Base-by-base conservation (phyloP, 2,797 vertebrate species). In the Leucoraja ocellata region DNA sequence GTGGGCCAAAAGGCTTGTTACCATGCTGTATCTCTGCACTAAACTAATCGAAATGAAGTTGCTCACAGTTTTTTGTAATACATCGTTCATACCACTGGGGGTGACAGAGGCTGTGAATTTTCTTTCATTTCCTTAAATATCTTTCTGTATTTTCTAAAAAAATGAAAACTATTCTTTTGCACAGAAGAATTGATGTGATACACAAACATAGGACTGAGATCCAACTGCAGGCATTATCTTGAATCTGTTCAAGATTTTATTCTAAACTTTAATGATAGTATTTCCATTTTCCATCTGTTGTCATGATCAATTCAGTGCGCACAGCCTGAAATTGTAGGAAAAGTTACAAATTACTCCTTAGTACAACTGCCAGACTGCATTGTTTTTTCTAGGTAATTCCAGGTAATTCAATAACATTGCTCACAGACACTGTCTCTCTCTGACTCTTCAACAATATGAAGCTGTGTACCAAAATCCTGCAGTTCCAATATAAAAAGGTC, bases 81-180 rank as follows among this genome's bases (percentile, higher is more conserved):
- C 61, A 36, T 14, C 4, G 18, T 68, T 61, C 16, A 25, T 86
- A 63, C 63, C 84, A 68, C 63, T 36, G 68, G 84, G 63, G n/a
- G 84, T 88, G 84, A 21, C n/a, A 65, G n/a, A 88, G 84, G 32
- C 84, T 68, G 16, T n/a, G 36, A 88, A 36, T 79, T 79, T 36
- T 79, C 32, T 39, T 79, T 16, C 32, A 79, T 36, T 88, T 68
- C 63, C 65, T 3, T 68, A 13, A 68, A 2, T 8, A 16, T 68
- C n/a, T 54, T 63, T 23, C 21, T 68, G 18, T 14, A 68, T 21
- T 73, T 73, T 18, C 23, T 18, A 21, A 25, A 73, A 68, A 68
- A 16, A 11, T 2, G 16, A 11, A 4, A 2, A 68, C 4, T 16
- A 65, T 65, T 68, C 0, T 68, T 68, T 54, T 54, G 46, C 46